Percentiles rank a stretch among this genome's conserved stretches.
These are phyloP conservation scores for Sebastes iracundus DNA, from an alignment of 2,797 vertebrate species.

Conservation along the genomic window DNA sequence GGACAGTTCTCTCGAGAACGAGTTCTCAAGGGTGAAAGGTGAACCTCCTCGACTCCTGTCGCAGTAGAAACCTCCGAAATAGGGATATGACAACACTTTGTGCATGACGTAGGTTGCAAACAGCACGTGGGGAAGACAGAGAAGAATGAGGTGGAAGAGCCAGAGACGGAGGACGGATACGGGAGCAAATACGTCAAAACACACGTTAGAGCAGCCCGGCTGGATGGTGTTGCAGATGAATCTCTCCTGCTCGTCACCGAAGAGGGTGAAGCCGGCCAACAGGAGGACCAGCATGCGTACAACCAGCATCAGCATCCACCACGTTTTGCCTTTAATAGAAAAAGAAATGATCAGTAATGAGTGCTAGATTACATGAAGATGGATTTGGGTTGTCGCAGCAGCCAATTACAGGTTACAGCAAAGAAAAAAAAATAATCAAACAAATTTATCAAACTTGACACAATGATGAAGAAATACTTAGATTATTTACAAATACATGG, in stretches of 20 bases:
- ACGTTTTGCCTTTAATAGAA: conserved; percentile 86
- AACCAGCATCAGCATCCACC: conserved; percentile 84
- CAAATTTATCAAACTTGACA: neutral
- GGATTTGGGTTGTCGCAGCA: neutral
- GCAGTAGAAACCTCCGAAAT: neutral
- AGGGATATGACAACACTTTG: conserved; percentile 26
- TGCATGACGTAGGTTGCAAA: conserved; percentile 87
- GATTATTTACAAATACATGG: neutral
- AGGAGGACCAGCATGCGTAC: conserved; percentile 84
- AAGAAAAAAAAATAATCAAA: neutral
- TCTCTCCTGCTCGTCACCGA: conserved; percentile 90
- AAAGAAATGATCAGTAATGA: neutral
- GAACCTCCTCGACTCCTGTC: neutral
- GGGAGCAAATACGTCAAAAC: conserved; percentile 89
- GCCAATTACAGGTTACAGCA: neutral
- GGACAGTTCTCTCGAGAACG: conserved; percentile 24
- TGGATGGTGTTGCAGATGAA: conserved; percentile 94
- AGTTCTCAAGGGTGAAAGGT: neutral
- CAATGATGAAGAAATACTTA: too few species aligned
- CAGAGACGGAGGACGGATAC: conserved; percentile 90
- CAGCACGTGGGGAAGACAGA: conserved; percentile 83
- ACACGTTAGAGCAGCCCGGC: conserved; percentile 91
- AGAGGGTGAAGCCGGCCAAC: conserved; percentile 87
- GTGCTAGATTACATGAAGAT: neutral
- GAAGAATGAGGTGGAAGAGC: conserved; percentile 85